A percentile compares a stretch with the other conserved stretches of the same genome.
Conservation (phyloP, 2,113 vertebrate genomes). For the Mus spicilegus region DNA sequence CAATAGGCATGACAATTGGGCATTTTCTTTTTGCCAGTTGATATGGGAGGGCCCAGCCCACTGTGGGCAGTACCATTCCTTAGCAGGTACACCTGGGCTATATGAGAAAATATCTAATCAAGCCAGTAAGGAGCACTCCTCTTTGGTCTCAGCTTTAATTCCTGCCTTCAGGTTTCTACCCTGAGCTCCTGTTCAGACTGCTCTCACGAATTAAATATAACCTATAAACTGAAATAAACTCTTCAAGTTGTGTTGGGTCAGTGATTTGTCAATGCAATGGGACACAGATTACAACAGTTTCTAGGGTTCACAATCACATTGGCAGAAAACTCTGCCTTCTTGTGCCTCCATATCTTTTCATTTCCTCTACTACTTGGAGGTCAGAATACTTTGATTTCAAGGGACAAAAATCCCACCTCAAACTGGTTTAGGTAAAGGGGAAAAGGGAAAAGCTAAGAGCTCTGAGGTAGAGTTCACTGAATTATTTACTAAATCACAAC, state of each 20-base stretch:
- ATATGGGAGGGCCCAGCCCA: background rate
- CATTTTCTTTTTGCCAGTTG: background rate
- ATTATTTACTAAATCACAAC: background rate
- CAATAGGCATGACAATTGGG: background rate
- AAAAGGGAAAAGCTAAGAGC: background rate
- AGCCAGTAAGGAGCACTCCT: background rate
- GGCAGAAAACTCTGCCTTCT: background rate
- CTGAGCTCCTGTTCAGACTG: background rate
- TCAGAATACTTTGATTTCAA: slow-evolving; percentile 41
- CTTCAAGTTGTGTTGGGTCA: background rate
- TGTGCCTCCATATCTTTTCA: background rate
- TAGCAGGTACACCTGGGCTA: background rate
- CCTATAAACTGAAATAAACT: background rate
- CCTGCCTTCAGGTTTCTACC: background rate
- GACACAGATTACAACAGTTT: background rate
- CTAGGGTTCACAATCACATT: background rate
- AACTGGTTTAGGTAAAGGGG: background rate
- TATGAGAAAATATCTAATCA: background rate
- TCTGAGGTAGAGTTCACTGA: background rate
- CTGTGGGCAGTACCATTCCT: background rate
- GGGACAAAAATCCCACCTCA: background rate
- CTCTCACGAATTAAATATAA: background rate
- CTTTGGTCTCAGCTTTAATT: background rate
- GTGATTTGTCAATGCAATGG: background rate
- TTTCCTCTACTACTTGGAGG: background rate